phyloP scores from a whole-genome alignment of 2,113 vertebrate species.

The Platysteira castanea region DNA sequence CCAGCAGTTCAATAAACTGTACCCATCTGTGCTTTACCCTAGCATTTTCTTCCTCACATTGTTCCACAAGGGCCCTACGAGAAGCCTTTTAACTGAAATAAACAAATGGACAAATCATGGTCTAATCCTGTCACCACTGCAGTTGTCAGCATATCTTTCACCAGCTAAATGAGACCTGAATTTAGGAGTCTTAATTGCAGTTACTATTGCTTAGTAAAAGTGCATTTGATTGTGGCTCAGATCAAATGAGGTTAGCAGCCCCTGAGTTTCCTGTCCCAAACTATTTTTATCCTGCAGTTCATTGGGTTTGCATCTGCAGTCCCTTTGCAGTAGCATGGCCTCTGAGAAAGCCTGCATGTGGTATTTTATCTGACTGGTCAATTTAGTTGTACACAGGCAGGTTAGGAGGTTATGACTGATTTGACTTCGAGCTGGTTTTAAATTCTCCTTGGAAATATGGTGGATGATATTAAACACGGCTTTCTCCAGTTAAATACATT shows the following conservation, averaged over 20 bases:
- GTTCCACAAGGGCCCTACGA: neutral
- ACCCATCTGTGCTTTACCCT: neutral
- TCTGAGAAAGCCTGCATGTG: neutral
- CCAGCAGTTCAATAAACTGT: neutral
- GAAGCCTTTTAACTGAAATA: neutral
- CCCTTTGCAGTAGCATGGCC: neutral
- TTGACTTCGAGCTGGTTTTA: neutral
- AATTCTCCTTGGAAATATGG: neutral
- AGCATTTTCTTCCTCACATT: neutral
- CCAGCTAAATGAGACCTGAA: neutral
- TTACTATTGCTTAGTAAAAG: neutral
- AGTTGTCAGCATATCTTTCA: neutral
- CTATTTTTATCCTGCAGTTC: neutral
- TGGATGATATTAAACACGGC: neutral
- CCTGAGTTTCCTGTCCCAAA: neutral
- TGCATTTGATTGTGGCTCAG: neutral
- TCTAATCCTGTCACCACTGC: neutral
- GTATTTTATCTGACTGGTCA: neutral
- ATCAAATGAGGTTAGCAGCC: neutral
- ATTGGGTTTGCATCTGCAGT: neutral
- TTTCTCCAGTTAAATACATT: neutral
- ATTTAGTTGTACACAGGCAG: neutral
- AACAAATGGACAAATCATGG: neutral
- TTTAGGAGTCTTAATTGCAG: neutral
- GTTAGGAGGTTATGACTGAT: neutral